Evolutionary conservation across 2,888 invertebrate species (phyloP).

Genomic region (Gymnocheta viridis): DNA sequence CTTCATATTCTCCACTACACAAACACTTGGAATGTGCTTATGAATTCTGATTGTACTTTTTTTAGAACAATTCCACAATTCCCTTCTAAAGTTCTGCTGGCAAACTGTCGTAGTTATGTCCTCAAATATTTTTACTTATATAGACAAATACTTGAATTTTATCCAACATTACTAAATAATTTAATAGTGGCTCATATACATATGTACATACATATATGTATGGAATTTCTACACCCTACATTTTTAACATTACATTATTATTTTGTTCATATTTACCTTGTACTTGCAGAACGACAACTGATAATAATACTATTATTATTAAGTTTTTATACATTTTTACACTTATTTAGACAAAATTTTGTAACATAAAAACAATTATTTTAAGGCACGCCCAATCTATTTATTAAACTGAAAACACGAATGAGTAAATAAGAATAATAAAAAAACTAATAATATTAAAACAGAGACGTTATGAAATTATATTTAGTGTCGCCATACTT

Average conservation of each 20-base stretch:
- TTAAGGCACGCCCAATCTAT: constrained; percentile 65
- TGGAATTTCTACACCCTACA: background rate
- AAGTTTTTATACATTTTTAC: constrained; percentile 44
- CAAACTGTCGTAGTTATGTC: too few relatives aligned
- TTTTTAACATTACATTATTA: too few relatives aligned
- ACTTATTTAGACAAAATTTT: constrained; percentile 38
- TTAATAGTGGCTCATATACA: too few relatives aligned
- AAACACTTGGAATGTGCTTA: too few relatives aligned
- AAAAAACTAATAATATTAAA: background rate
- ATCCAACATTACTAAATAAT: too few relatives aligned
- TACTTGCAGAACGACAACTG: constrained; percentile 11
- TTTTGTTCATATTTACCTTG: constrained; percentile 56
- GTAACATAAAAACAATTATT: constrained; percentile 11
- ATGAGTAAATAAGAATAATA: constrained; percentile 31
- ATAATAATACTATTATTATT: constrained; percentile 1
- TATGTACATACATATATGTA: background rate
- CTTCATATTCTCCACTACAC: too few relatives aligned
- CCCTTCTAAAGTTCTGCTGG: too few relatives aligned
- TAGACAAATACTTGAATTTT: too few relatives aligned
- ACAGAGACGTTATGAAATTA: constrained; percentile 4
- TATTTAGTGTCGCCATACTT: background rate
- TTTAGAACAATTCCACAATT: too few relatives aligned
- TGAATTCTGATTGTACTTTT: too few relatives aligned
- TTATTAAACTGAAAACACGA: constrained; percentile 36
- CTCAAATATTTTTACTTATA: too few relatives aligned